These are phyloP conservation scores for Saimiri boliviensis DNA, from an alignment of 2,113 vertebrate genomes.

Conservation along the genomic window DNA sequence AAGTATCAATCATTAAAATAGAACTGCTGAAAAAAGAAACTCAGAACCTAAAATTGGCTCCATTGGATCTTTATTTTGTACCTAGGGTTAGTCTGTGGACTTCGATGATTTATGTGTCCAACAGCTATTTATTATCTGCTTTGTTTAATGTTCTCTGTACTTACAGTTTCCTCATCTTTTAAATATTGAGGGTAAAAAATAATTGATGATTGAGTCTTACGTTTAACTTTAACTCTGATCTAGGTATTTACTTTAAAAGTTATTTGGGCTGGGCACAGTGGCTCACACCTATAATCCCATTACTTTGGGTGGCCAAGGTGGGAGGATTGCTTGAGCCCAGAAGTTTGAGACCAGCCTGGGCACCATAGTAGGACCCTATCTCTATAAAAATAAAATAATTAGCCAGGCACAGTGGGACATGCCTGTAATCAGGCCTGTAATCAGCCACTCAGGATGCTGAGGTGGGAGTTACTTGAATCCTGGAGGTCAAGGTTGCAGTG, in stretches of 20 bases:
- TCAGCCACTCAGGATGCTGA: too few species aligned
- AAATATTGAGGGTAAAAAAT: background rate
- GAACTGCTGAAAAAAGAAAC: background rate
- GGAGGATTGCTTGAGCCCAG: too few species aligned
- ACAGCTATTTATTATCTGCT: background rate
- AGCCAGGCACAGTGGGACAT: too few species aligned
- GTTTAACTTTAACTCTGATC: background rate
- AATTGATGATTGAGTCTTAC: background rate
- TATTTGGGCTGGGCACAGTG: too few species aligned
- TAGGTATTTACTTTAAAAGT: background rate
- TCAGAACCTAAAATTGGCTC: background rate
- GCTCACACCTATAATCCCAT: too few species aligned
- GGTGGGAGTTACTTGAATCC: too few species aligned
- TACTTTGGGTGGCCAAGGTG: too few species aligned
- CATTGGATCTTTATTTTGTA: background rate
- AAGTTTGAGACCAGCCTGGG: too few species aligned
- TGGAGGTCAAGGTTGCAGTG: too few species aligned
- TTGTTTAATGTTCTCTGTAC: background rate
- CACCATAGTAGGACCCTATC: too few species aligned
- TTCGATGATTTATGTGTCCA: background rate
- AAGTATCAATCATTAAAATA: conserved; percentile 15
- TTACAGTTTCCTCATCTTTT: background rate
- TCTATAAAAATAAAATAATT: too few species aligned
- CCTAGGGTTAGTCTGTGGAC: background rate
- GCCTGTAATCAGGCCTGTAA: too few species aligned